A percentile compares a stretch with the other conserved stretches of the same genome.
Evolutionary conservation across 2,113 vertebrate species (phyloP).

Genomic region (Phyllostomus hastatus): DNA sequence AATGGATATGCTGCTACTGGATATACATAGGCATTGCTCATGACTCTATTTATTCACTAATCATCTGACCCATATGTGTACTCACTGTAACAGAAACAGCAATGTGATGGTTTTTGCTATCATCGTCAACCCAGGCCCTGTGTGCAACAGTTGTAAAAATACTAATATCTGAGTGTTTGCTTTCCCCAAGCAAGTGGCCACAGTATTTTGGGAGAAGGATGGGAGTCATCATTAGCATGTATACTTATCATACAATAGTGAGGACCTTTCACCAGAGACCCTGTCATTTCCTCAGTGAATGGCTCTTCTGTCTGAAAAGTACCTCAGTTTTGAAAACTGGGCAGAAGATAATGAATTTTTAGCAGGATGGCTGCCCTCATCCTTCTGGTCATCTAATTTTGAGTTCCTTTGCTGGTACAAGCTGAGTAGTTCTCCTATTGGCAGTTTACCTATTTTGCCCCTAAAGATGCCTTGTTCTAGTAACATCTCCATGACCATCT

Average conservation of each 20-base stretch:
- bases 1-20: background rate
- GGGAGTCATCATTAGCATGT: background rate
- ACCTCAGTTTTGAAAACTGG: background rate
- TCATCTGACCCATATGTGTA: background rate
- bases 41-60: background rate
- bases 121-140: background rate
- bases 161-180: background rate
- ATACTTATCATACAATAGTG: background rate
- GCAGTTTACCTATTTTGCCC: background rate
- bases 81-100: background rate
- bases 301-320: background rate
- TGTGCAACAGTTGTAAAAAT: background rate
- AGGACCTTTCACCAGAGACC: background rate
- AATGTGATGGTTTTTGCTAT: background rate
- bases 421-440: background rate
- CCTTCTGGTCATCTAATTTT: background rate
- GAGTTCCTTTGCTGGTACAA: background rate
- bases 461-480: background rate
- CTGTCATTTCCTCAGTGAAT: background rate
- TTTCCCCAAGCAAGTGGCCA: background rate
- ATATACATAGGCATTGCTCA: background rate
- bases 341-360: background rate
- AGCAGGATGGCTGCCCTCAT: background rate
- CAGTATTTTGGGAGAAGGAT: background rate
- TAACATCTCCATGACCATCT: background rate